Base-by-base conservation (phyloP, 2,888 invertebrate species). In the Lithophane leautieri region DNA sequence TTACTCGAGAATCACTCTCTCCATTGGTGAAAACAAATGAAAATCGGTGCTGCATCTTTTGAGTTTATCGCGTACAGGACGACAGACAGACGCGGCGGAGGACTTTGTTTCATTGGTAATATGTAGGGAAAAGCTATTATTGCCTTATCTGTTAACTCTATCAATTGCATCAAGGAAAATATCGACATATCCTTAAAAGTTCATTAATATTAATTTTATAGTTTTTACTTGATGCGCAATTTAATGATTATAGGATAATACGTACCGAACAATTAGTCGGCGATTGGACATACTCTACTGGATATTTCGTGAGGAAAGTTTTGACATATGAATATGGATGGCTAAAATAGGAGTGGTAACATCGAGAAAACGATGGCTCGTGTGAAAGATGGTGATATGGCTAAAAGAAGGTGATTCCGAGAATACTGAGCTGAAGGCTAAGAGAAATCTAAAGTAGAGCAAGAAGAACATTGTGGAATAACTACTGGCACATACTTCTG, bases 151-250 rank as follows among this genome's bases (percentile, higher is more conserved):
- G 44, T 75, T 63, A 47, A 40, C 4, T 61, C 14, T 58, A 58
- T 22, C n/a, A 68, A 60, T 25, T 67, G 16, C 25, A 69, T 34
- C 4, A n/a, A 67, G 47, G 47, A 78, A 68, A 78, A 28, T 78
- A 16, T 28, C 11, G 19, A 28, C 16, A 34, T 78, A 50, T 67
- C 47, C 47, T 58, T 50, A 68, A 42, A 67, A 58, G 28, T 68
- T 68, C 14, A 78, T 58, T 40, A 47, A n/a, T 78, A 28, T 56
- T 76, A 0, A 40, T 77, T 56, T 65, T 47, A 54, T 40, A 16
- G 50, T 47, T 14, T 72, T 54, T 25, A 16, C 28, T 40, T 50
- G 25, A 42, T 42, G n/a, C n/a, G 6, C 47, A 60, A 40, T 68
- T 7, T 9, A 34, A 19, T 62, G 2, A 47, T 34, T 25, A 34